These are phyloP conservation scores for Lepus oiostolus DNA, from an alignment of 2,797 vertebrate species.

Conservation along the genomic window DNA sequence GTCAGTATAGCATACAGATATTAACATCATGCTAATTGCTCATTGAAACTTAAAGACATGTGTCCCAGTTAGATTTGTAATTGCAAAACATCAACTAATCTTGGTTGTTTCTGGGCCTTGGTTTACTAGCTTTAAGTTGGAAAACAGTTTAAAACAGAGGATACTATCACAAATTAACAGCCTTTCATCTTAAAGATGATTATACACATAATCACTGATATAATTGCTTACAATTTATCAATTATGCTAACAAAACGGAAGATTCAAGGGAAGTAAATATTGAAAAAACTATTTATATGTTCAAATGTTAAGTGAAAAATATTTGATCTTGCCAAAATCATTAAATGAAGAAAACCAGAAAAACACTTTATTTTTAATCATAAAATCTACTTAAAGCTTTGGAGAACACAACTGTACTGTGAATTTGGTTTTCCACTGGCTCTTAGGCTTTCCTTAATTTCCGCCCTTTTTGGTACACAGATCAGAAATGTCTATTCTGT, in stretches of 20 bases:
- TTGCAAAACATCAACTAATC: neutral
- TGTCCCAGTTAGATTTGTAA: neutral
- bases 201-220: neutral
- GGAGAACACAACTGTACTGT: neutral
- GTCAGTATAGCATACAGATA: neutral
- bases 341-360: constrained; percentile 23
- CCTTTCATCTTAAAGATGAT: constrained; percentile 29
- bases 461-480: neutral
- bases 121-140: neutral
- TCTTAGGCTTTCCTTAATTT: neutral
- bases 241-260: neutral
- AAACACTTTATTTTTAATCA: constrained; percentile 13
- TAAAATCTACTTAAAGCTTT: constrained; percentile 52
- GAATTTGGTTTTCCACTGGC: neutral
- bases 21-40: neutral
- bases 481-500: neutral
- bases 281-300: constrained; percentile 39
- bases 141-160: neutral
- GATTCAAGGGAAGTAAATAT: neutral
- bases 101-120: neutral
- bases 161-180: neutral
- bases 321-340: constrained; percentile 47
- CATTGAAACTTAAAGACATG: neutral
- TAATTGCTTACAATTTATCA: neutral
- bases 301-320: constrained; percentile 57